Percentiles rank a stretch among this genome's conserved stretches.
Evolutionary conservation across 2,888 invertebrate genomes (phyloP).

Genomic region (Andrena camellia): DNA sequence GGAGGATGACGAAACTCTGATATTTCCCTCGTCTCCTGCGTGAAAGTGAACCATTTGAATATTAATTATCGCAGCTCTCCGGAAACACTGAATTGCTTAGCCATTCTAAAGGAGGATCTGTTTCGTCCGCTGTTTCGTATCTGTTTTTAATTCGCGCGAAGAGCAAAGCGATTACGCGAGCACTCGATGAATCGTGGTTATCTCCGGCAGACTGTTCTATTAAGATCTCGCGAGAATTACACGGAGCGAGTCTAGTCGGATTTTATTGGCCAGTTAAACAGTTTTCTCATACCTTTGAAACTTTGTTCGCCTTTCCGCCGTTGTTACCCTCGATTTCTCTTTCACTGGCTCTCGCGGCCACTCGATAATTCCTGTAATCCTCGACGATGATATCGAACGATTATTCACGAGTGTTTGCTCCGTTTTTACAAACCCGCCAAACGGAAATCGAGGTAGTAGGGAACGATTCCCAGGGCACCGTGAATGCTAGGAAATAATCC

Average conservation of each 20-base stretch:
- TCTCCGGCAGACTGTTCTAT: conserved; percentile 37
- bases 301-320: conserved; percentile 39
- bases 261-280: conserved; percentile 62
- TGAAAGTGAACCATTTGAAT: too few species aligned
- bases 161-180: conserved; percentile 22
- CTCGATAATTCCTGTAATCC: conserved; percentile 31
- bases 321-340: conserved; percentile 35
- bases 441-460: neutral
- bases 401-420: conserved; percentile 29
- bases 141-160: conserved; percentile 13
- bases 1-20: too few species aligned
- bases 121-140: neutral
- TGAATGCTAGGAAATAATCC: too few species aligned
- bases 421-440: neutral
- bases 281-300: conserved; percentile 53
- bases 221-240: conserved; percentile 61
- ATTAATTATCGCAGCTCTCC: too few species aligned
- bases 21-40: too few species aligned
- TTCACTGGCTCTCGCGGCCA: neutral
- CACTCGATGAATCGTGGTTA: conserved; percentile 48
- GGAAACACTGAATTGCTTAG: too few species aligned
- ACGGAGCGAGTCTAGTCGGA: conserved; percentile 43
- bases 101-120: too few species aligned
- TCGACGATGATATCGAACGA: conserved; percentile 19
- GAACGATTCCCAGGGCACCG: neutral